Conservation (phyloP, 2,797 vertebrate species). For the Distichodus sexfasciatus region DNA sequence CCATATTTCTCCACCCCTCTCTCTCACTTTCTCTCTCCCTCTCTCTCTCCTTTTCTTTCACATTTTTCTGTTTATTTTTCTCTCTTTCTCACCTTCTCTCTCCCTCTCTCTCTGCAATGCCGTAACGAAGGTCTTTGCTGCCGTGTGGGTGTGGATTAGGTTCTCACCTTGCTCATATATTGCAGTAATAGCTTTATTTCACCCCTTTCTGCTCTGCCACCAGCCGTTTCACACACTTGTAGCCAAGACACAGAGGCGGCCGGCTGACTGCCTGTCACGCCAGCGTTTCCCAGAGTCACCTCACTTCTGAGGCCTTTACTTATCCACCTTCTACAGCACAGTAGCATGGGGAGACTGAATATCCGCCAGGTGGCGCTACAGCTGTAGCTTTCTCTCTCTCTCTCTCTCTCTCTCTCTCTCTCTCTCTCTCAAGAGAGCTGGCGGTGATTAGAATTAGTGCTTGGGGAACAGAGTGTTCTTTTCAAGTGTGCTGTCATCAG, state of each 20-base stretch:
- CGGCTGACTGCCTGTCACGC: background rate
- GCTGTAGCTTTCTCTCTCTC: slow-evolving; percentile 10
- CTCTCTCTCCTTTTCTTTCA: no score
- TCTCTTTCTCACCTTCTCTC: slow-evolving; percentile 27
- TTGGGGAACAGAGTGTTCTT: background rate
- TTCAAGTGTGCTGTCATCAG: background rate
- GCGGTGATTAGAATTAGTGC: slow-evolving; percentile 7
- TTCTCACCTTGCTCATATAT: slow-evolving; percentile 60
- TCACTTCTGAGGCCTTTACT: slow-evolving; percentile 12
- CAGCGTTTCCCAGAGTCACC: background rate
- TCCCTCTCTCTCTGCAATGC: slow-evolving; percentile 26
- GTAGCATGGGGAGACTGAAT: background rate
- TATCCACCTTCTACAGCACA: background rate
- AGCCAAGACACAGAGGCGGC: slow-evolving; percentile 41
- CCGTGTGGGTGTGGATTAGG: slow-evolving; percentile 62
- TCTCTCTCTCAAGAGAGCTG: background rate
- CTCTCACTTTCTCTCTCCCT: background rate
- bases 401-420: no score
- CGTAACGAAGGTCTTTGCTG: slow-evolving; percentile 64
- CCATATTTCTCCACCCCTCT: background rate
- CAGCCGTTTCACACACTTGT: slow-evolving; percentile 36
- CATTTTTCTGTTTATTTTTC: no score
- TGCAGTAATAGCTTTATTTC: slow-evolving; percentile 60
- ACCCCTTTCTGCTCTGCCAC: background rate
- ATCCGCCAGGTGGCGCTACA: slow-evolving; percentile 45